Conservation (phyloP, 2,113 vertebrate genomes). For the Anthoscopus minutus region DNA sequence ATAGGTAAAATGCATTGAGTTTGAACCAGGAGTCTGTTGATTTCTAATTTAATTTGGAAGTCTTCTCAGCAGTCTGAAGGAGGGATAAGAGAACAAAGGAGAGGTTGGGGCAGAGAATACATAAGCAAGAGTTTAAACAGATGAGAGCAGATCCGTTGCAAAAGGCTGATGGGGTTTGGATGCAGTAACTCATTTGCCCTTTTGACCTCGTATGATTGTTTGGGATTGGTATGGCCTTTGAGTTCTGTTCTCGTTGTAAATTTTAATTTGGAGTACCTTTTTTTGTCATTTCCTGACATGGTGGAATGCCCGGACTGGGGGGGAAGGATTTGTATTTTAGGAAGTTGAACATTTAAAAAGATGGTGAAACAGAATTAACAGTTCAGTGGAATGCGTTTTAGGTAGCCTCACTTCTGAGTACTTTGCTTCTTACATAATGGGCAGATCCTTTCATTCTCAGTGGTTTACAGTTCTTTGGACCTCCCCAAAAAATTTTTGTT, state of each 20-base stretch:
- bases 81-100: not conserved
- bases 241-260: not conserved
- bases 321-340: fast-evolving
- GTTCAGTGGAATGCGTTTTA: not conserved
- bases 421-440: not conserved
- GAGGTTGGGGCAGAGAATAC: not conserved
- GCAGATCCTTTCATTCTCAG: not conserved
- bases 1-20: not conserved
- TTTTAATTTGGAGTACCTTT: not conserved
- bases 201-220: not conserved
- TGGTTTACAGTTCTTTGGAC: not conserved
- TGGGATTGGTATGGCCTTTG: not conserved
- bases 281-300: not conserved
- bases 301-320: not conserved
- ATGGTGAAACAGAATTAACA: not conserved
- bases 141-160: not conserved
- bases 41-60: not conserved
- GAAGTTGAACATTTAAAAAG: not conserved
- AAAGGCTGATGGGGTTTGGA: not conserved
- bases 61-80: not conserved
- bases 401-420: not conserved
- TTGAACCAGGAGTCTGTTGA: not conserved
- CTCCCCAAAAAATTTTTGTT: no score
- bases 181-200: not conserved
- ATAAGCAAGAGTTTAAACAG: not conserved